These are phyloP conservation scores for Leistus spinibarbis DNA, from an alignment of 2,888 invertebrate species.

Conservation along the genomic window DNA sequence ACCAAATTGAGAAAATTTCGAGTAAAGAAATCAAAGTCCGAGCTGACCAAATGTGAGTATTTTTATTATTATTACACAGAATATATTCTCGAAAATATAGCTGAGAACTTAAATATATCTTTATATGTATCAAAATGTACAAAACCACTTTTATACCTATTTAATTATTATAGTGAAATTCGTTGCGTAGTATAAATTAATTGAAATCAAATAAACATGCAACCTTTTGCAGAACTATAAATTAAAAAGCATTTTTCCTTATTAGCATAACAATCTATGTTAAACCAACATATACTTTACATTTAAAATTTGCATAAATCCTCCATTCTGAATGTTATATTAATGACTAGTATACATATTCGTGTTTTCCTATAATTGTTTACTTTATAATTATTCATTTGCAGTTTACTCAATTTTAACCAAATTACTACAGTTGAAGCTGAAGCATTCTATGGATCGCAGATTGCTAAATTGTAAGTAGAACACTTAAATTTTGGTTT, in stretches of 20 bases:
- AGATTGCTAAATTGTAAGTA: conserved; percentile 69
- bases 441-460: conserved; percentile 76
- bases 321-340: neutral
- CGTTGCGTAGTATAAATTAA: neutral
- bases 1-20: conserved; percentile 53
- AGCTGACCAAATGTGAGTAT: conserved; percentile 57
- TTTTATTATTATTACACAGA: no score
- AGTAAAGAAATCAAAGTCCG: conserved; percentile 52
- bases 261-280: neutral
- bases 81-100: no score
- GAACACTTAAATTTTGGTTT: no score
- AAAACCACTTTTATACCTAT: no score
- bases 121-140: no score
- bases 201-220: neutral
- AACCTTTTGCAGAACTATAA: neutral
- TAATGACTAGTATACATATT: no score
- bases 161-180: no score
- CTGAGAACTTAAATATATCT: no score
- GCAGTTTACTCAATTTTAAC: conserved; percentile 76
- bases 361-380: no score
- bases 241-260: neutral
- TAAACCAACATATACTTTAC: neutral
- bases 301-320: no score
- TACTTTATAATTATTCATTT: conserved; percentile 46
- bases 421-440: conserved; percentile 71